Evolutionary conservation across 2,797 vertebrate species (phyloP).

Genomic region (Schizothorax lantsangensis): DNA sequence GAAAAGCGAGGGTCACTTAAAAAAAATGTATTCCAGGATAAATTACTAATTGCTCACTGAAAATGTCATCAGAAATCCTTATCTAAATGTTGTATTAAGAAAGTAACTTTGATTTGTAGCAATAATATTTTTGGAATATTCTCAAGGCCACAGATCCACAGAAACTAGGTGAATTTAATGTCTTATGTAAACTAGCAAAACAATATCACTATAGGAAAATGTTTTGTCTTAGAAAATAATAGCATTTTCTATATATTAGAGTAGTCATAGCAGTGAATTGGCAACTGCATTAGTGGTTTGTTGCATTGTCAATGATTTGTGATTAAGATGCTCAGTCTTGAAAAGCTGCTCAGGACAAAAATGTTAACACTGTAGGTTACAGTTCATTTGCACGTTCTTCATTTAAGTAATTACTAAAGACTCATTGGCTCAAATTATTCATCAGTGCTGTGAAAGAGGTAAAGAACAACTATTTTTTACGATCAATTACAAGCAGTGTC

Average conservation of each 20-base stretch:
- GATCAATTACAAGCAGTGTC: not conserved
- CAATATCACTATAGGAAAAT: too few relatives aligned
- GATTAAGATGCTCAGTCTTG: not conserved
- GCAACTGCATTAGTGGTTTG: not conserved
- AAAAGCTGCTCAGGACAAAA: not conserved
- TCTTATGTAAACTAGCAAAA: not conserved
- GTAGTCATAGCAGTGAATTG: not conserved
- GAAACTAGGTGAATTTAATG: not conserved
- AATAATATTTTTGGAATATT: not conserved
- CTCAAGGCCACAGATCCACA: not conserved
- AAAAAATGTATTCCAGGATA: not conserved
- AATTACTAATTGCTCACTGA: not conserved
- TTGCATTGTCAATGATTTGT: not conserved
- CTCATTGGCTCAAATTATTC: conserved; percentile 5
- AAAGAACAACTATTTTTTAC: conserved; percentile 6
- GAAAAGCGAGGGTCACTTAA: not conserved
- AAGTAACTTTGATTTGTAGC: not conserved
- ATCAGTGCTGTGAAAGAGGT: conserved; percentile 9
- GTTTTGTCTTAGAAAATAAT: not conserved
- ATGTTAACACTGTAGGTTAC: not conserved
- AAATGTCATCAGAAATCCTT: not conserved
- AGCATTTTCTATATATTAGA: not conserved
- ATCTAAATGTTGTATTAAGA: not conserved
- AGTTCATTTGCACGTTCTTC: conserved; percentile 21
- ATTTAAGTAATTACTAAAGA: conserved; percentile 24